Percentiles rank a stretch among this genome's conserved stretches.
These are phyloP conservation scores for Apteryx owenii DNA, from an alignment of 2,113 vertebrate genomes.

Conservation along the genomic window DNA sequence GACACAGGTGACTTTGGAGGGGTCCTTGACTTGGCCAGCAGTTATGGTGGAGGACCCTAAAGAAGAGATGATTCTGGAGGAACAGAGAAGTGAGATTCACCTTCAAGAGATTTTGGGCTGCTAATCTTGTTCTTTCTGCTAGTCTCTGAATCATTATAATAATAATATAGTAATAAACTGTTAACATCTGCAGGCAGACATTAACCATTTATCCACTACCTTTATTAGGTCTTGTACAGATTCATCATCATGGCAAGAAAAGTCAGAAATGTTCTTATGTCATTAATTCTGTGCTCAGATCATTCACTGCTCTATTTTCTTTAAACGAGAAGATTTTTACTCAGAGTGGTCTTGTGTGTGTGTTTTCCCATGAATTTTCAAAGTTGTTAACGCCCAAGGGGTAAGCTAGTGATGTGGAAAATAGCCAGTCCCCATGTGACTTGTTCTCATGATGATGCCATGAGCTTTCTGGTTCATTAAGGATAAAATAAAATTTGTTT, in stretches of 20 bases:
- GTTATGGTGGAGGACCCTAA: background rate
- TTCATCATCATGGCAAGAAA: slow-evolving; percentile 35
- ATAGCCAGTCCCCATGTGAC: background rate
- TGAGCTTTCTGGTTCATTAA: background rate
- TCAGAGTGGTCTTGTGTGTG: background rate
- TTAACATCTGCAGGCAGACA: slow-evolving; percentile 35
- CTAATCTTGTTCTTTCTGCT: slow-evolving; percentile 15
- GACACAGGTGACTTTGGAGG: background rate
- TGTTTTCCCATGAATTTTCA: slow-evolving; percentile 31
- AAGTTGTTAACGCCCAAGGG: background rate
- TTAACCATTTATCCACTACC: slow-evolving; percentile 52
- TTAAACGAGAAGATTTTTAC: background rate
- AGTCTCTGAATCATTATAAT: slow-evolving; percentile 42
- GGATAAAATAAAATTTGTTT: background rate
- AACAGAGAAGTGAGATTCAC: background rate
- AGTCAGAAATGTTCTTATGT: slow-evolving; percentile 28
- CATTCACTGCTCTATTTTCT: background rate
- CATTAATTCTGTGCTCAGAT: slow-evolving; percentile 45
- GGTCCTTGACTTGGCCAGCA: background rate
- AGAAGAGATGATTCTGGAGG: background rate
- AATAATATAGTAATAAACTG: slow-evolving; percentile 54
- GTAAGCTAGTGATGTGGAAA: slow-evolving; percentile 20
- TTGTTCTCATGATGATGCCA: background rate
- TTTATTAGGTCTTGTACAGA: slow-evolving; percentile 51
- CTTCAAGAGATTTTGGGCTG: slow-evolving; percentile 16